phyloP scores from a whole-genome alignment of 2,888 invertebrate species.

The Bembecia ichneumoniformis region DNA sequence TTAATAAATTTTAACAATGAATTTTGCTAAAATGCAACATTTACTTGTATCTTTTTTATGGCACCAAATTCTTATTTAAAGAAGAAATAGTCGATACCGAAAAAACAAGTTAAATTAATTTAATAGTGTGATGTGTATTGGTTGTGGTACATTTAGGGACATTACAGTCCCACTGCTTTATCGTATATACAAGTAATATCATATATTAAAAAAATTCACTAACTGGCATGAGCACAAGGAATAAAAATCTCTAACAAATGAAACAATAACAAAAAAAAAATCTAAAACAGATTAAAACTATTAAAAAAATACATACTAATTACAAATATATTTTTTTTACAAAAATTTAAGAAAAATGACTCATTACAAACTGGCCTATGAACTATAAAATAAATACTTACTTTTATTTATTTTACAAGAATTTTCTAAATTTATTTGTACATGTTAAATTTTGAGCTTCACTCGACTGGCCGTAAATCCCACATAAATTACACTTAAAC shows the following conservation, averaged over 20 bases:
- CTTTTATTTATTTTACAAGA: conserved; percentile 32
- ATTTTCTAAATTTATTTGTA: conserved; percentile 46
- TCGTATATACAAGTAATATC: not conserved
- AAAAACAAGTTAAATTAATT: not conserved
- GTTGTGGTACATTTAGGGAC: not conserved
- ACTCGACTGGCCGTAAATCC: conserved; percentile 62
- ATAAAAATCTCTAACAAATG: conserved; percentile 52
- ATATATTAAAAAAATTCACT: not conserved
- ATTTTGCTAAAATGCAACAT: too few species aligned
- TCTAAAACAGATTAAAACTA: conserved; percentile 40
- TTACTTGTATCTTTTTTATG: too few species aligned
- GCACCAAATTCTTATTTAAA: not conserved
- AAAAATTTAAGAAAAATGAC: conserved; percentile 39
- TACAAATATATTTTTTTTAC: conserved; percentile 20
- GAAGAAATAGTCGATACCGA: not conserved
- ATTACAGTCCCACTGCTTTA: not conserved
- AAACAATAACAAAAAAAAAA: conserved; percentile 46
- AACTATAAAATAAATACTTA: conserved; percentile 63
- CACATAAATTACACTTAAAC: conserved; percentile 36
- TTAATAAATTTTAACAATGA: too few species aligned
- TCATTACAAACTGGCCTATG: conserved; percentile 63
- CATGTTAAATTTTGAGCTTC: conserved; percentile 63
- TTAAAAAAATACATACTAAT: conserved; percentile 24
- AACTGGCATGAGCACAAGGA: conserved; percentile 34
- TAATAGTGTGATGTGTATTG: not conserved